Conservation (phyloP, 2,888 invertebrate genomes). For the Agelastica alni region DNA sequence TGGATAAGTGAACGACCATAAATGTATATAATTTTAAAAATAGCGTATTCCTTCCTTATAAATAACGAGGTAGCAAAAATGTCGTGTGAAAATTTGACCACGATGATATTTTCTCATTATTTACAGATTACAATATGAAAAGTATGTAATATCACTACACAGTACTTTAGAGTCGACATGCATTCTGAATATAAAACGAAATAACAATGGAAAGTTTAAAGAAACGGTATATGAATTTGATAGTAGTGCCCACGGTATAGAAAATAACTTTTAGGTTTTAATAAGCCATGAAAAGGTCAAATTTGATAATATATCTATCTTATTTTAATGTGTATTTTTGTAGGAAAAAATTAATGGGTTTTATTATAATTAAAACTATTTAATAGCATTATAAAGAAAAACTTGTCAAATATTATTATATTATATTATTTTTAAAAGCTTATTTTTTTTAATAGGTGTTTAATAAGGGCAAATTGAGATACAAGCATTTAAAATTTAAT, state of each 20-base stretch:
- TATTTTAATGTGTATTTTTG: no score
- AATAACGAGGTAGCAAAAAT: constrained; percentile 14
- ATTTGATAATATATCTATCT: no score
- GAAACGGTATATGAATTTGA: constrained; percentile 33
- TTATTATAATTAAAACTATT: no score
- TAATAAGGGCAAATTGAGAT: no score
- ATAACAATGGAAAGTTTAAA: constrained; percentile 31
- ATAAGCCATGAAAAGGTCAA: no score
- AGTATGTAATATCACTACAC: constrained; percentile 28
- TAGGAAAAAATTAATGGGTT: no score
- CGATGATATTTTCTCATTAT: constrained; percentile 33
- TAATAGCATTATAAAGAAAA: no score
- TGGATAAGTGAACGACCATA: no score
- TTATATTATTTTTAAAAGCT: no score
- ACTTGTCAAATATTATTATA: no score
- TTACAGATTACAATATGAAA: constrained; percentile 22
- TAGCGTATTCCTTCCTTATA: constrained; percentile 29
- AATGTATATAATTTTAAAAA: constrained; percentile 20
- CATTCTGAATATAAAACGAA: constrained; percentile 31
- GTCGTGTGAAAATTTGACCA: constrained; percentile 29
- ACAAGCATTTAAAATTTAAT: no score
- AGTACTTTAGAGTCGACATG: constrained; percentile 28
- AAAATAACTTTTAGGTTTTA: constrained; percentile 20
- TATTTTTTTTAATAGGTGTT: no score
- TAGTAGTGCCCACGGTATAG: constrained; percentile 29